Conservation (phyloP, 2,888 invertebrate species). For the Dilophus febrilis region DNA sequence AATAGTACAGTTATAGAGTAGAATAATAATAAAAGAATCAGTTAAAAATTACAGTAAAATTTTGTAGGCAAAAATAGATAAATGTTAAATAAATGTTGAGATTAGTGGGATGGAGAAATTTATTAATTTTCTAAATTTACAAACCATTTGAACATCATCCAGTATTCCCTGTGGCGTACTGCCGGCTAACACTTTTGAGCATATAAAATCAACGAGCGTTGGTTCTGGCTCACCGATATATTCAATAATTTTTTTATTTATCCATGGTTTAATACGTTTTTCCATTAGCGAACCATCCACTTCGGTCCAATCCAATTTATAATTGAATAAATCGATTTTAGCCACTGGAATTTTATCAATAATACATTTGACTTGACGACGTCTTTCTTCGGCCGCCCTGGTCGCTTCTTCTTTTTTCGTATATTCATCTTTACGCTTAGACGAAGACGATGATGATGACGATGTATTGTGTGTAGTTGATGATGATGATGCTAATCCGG, state of each 20-base stretch:
- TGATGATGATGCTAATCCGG: conserved; percentile 4
- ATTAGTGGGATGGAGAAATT: too few relatives aligned
- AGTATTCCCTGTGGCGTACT: conserved; percentile 87
- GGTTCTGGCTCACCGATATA: conserved; percentile 99
- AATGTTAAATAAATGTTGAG: too few relatives aligned
- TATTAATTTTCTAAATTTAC: too few relatives aligned
- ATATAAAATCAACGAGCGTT: conserved; percentile 97
- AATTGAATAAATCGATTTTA: conserved; percentile 90
- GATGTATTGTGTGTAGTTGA: conserved; percentile 1
- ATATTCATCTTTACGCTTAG: conserved; percentile 10
- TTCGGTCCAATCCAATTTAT: conserved; percentile 81
- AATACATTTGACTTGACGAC: conserved; percentile 88
- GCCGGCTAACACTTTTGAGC: conserved; percentile 90
- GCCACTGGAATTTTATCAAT: conserved; percentile 98
- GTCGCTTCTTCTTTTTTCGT: conserved; percentile 35
- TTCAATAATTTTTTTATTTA: conserved; percentile 98
- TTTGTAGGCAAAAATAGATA: conserved; percentile 2
- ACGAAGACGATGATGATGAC: not conserved
- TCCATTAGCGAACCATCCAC: conserved; percentile 71
- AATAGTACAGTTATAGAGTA: too few relatives aligned
- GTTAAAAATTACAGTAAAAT: too few relatives aligned
- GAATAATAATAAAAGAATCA: too few relatives aligned
- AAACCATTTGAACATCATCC: conserved; percentile 97
- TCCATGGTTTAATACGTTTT: conserved; percentile 95
- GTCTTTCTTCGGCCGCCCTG: conserved; percentile 80